Conservation (phyloP, 2,113 vertebrate species). For the Oncorhynchus tshawytscha region DNA sequence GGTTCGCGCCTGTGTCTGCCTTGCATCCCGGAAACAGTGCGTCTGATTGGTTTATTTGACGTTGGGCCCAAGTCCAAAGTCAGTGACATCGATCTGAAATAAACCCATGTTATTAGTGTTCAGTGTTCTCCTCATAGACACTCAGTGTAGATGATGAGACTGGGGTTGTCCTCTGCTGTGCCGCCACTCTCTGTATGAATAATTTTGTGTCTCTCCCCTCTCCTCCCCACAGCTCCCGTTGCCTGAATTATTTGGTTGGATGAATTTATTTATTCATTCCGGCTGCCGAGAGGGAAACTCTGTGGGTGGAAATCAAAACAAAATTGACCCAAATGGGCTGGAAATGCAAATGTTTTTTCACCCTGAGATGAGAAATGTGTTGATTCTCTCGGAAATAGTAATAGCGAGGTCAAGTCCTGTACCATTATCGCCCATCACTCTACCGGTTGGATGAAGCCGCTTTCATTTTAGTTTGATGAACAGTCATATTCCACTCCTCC, state of each 20-base stretch:
- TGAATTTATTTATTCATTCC: constrained; percentile 48
- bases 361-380: neutral
- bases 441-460: neutral
- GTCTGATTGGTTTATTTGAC: constrained; percentile 24
- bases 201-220: constrained; percentile 45
- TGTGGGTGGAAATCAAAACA: neutral
- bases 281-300: constrained; percentile 11
- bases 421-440: neutral
- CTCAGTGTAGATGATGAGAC: constrained; percentile 35
- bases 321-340: constrained; percentile 11
- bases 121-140: constrained; percentile 45
- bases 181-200: constrained; percentile 51
- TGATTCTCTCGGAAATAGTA: neutral
- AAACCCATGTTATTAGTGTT: constrained; percentile 42
- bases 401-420: neutral
- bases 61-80: constrained; percentile 20
- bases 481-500: neutral
- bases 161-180: constrained; percentile 1
- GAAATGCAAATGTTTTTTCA: neutral
- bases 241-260: constrained; percentile 54
- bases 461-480: neutral
- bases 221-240: constrained; percentile 14
- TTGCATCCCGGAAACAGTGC: constrained; percentile 18
- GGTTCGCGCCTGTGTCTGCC: constrained; percentile 19
- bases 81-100: constrained; percentile 51